Base-by-base conservation (phyloP, 2,888 invertebrate species). In the Candidula unifasciata region DNA sequence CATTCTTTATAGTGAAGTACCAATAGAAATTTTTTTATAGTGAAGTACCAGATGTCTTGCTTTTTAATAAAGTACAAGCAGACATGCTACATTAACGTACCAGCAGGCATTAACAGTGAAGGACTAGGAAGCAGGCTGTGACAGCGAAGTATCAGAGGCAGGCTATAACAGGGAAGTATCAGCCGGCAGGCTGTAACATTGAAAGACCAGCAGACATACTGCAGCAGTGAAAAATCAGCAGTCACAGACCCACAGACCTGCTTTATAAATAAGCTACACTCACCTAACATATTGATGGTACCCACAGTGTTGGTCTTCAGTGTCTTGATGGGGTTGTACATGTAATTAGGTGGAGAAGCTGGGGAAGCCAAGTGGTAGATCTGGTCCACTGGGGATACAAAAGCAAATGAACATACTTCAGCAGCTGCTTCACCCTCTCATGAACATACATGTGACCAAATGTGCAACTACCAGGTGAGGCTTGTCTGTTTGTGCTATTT, bases 261-360 rank as follows among this genome's bases (percentile, higher is more conserved):
- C 18, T 10, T 16, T 18, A 54, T 10, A 54, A 54, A 54, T 5
- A 24, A 16, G 21, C 8, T 60, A 30, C n/a, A 87, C 91, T 88
- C 86, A 93, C 94, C 95, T 8, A 95, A 90, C 94, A 95, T 94
- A 88, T 95, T 95, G 86, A 95, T 94, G 27, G 95, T 95, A 18
- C 95, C 99, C 93, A 99, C 95, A 1, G 99, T 98, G 94, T 99
- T 99, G 0, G 99, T 99, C 94, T 99, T 99, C 88, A 99, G 97
- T 27, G 99, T 99, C 94, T 99, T 99, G 3, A 99, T 99, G 54
- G 99, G 99, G 95, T 99, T 99, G 93, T 97, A 96, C 99, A 99
- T 99, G 93, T 99, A 99, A 95, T 99, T 99, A 0, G 98, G 99
- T 33, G 99, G 99, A 89, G 98, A 98, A 1, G 99, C 99, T 21